Evolutionary conservation across 2,888 invertebrate genomes (phyloP).

Genomic region (Drosophila picticornis): DNA sequence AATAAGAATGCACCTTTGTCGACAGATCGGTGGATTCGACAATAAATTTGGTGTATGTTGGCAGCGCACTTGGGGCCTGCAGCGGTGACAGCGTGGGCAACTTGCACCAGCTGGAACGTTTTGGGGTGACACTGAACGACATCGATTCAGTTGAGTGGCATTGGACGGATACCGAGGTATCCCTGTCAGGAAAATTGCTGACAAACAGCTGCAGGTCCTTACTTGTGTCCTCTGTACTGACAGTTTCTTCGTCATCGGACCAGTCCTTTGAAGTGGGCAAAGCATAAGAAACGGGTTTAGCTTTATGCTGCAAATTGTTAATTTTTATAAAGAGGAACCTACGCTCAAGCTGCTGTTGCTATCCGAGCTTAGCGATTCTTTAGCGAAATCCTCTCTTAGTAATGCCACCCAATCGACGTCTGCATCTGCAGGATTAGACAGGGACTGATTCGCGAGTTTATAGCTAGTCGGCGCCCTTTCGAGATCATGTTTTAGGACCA

Average conservation of each 20-base stretch:
- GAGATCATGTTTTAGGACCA: conserved; percentile 19
- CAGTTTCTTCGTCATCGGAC: conserved; percentile 73
- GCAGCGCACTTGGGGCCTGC: conserved; percentile 49
- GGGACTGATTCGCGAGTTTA: not conserved
- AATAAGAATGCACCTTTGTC: conserved; percentile 84
- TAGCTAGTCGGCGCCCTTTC: not conserved
- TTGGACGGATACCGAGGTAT: conserved; percentile 2
- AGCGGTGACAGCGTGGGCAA: conserved; percentile 13
- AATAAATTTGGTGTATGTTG: not conserved
- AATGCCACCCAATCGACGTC: conserved; percentile 54
- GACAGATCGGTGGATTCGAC: conserved; percentile 79
- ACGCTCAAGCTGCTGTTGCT: conserved; percentile 81
- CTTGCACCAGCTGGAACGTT: not conserved
- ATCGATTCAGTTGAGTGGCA: not conserved
- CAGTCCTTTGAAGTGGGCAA: conserved; percentile 72
- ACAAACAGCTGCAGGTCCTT: conserved; percentile 14
- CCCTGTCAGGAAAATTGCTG: not conserved
- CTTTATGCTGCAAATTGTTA: not conserved
- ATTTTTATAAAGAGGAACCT: conserved; percentile 28
- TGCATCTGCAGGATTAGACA: conserved; percentile 6
- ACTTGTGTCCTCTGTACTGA: not conserved
- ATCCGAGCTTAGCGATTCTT: conserved; percentile 1
- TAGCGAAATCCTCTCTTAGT: conserved; percentile 70
- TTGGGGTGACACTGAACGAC: not conserved
- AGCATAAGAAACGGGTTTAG: not conserved